Base-by-base conservation (phyloP, 2,797 vertebrate genomes). In the Sebastes flavidus region DNA sequence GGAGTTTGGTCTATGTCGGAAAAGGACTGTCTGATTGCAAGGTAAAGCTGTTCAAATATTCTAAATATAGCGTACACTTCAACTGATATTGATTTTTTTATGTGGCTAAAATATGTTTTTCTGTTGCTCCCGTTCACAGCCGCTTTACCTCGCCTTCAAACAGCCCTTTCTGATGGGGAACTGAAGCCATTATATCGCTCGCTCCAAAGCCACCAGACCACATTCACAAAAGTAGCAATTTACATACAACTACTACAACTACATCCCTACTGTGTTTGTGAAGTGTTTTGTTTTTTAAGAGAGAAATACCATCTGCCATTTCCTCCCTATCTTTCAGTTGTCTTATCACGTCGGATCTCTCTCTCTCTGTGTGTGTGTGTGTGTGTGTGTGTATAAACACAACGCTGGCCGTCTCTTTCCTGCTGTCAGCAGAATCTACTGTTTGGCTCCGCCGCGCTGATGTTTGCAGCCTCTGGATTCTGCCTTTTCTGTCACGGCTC, bases 381-480 rank as follows among this genome's bases (percentile, higher is more conserved):
- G 16, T 59, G 25, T 83, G 72, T 59, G 25, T 83, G 72, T 80
- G 65, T 80, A 55, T 78, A 80, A 88, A 92, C 80, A 82, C 62
- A 75, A 12, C 34, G 8, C 24, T 34, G 74, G 79, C 65, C 76
- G 42, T n/a, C 20, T 61, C 65, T 80, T 81, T 77, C 38, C 62
- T 42, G 78, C 81, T 84, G 90, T 91, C 92, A 92, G 82, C 86
- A 87, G 65, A 89, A 82, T 60, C 78, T 52, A 79, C 75, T 36
- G 49, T 84, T 80, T 78, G 59, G 65, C 72, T 38, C 46, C 7
- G 18, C 49, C 3, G 30, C 65, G 87, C 87, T 82, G 83, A 89
- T 87, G 88, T 90, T 85, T 89, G 80, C 85, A 80, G 83, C 81
- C 59, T 72, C 76, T 83, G 72, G 56, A 81, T 88, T 78, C 67